These are phyloP conservation scores for Pangasius krempfi DNA, from an alignment of 2,797 vertebrate species.

Conservation along the genomic window DNA sequence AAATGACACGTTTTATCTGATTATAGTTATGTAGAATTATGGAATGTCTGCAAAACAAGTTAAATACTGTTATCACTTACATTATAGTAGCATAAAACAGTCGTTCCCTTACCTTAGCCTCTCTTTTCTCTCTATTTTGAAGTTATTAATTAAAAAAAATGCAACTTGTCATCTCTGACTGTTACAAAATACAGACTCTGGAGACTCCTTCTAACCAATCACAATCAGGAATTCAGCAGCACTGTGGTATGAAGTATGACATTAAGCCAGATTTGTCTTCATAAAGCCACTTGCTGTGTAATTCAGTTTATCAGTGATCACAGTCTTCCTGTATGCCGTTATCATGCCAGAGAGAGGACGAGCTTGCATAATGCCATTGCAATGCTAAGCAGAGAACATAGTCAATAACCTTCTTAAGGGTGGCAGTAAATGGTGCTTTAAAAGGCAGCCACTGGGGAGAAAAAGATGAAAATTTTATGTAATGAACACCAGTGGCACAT, in stretches of 20 bases:
- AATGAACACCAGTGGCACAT: conserved; percentile 23
- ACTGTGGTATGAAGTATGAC: neutral
- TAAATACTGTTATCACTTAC: neutral
- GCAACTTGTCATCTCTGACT: neutral
- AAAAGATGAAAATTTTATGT: conserved; percentile 26
- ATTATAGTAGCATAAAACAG: neutral
- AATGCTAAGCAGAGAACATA: conserved; percentile 17
- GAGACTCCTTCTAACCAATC: conserved; percentile 8
- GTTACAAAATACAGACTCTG: neutral
- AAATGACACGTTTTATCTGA: neutral
- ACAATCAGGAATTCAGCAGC: neutral
- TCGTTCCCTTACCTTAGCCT: neutral
- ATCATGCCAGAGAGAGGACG: conserved; percentile 1
- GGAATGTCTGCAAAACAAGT: neutral
- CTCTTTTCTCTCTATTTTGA: neutral
- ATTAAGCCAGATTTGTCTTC: neutral
- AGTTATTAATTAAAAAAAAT: neutral
- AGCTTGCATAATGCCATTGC: conserved; percentile 19
- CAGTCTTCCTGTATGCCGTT: neutral
- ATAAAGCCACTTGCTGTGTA: conserved; percentile 12
- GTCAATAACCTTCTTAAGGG: conserved; percentile 39
- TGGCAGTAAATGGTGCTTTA: conserved; percentile 32
- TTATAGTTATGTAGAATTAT: neutral
- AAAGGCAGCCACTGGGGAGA: conserved; percentile 18
- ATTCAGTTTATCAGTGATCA: neutral